Evolutionary conservation across 53 echinoderm and acorn worm species (phyloP).

Genomic region (Mesocentrotus franciscanus): DNA sequence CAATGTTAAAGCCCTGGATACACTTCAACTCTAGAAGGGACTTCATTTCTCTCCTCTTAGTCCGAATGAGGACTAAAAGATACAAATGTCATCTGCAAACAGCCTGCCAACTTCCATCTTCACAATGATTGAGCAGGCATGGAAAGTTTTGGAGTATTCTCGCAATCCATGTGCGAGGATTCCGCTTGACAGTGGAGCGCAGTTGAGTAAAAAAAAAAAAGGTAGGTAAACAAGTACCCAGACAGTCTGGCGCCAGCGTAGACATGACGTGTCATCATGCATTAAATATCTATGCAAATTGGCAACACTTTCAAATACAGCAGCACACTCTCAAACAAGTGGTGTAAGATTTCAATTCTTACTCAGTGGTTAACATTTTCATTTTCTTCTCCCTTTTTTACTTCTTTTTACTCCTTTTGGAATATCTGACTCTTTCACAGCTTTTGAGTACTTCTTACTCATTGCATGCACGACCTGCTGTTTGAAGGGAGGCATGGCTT

Average conservation of each 20-base stretch:
- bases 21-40: not conserved
- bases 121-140: constrained; percentile 7
- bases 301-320: constrained; percentile 48
- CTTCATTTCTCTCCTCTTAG: constrained; percentile 37
- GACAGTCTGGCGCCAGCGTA: constrained; percentile 65
- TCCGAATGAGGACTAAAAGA: not conserved
- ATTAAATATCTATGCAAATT: constrained; percentile 65
- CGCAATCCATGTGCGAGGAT: constrained; percentile 16
- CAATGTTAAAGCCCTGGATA: not conserved
- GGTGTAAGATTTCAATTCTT: constrained; percentile 54
- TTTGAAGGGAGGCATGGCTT: not conserved
- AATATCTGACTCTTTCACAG: not conserved
- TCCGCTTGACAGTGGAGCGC: not conserved
- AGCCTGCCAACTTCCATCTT: constrained; percentile 43
- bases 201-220: constrained; percentile 5
- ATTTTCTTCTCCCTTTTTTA: not conserved
- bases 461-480: not conserved
- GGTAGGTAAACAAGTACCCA: constrained; percentile 63
- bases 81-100: constrained; percentile 62
- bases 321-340: constrained; percentile 25
- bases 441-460: constrained; percentile 10
- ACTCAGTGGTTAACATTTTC: constrained; percentile 42
- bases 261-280: constrained; percentile 71
- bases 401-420: not conserved
- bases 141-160: constrained; percentile 12